Evolutionary conservation across 2,113 vertebrate species (phyloP), one percentile per base, ranked within the genome.

Genomic region (Triplophysa siluroides): DNA sequence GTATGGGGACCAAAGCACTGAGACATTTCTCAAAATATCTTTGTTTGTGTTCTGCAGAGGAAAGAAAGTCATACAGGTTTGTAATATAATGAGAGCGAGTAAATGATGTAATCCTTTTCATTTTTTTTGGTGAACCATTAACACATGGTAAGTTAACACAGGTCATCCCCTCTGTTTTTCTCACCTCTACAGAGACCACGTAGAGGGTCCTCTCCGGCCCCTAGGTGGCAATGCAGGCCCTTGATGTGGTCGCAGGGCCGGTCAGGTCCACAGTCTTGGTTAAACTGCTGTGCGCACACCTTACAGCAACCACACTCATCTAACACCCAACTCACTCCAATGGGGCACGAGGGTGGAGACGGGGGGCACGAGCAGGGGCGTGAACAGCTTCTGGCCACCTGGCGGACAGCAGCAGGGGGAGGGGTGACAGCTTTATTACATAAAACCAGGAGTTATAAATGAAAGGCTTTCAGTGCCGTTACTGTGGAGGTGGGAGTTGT

Each of bases 191-290:
- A 93, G 58, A 94, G 85, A 26, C 93, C 93, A 7, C 84, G 85
- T 2, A 81, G 52, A 0, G 90, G 89, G 76, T 89, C 86, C 23
- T 88, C 92, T 76, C 87, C 81, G 0, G 88, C 88, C 84, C 91
- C 93, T 76, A 92, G 90, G 5, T 92, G 90, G 88, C 93, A 94
- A 84, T 73, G 90, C 47, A 94, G 91, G 26, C 92, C 93, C 86
- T 93, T 94, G 84, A 94, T 93, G 84, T 92, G 90, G 80, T 94
- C 93, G 0, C 93, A 94, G 65, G 92, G 92, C 73, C 88, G 79
- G 0, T 78, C 78, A 21, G 81, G 16, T 10, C 90, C 83, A 70
- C 93, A 94, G 85, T 92, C 91, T 76, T 94, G 85, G 41, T 93
- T 94, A 81, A 92, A 93, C 90, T 94, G 92, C 75, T 85, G 81